Base-by-base conservation (phyloP, 2,888 invertebrate species). In the Limnephilus lunatus region DNA sequence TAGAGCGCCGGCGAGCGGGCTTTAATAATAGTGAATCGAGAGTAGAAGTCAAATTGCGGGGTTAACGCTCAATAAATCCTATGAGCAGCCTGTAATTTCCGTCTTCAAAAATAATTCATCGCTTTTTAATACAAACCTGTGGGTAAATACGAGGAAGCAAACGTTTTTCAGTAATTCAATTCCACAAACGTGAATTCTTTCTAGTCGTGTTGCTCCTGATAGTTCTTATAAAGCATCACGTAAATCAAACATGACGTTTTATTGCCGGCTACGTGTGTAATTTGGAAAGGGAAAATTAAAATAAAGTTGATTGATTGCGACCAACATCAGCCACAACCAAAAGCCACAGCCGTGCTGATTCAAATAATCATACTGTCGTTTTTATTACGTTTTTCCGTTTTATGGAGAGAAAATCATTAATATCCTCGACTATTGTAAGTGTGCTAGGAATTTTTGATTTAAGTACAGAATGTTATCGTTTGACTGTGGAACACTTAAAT, bases 71-170 rank as follows among this genome's bases (percentile, higher is more conserved):
- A 93, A 93, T 93, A 93, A 93, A 93, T 93, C 91, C 93, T 93
- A 32, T 86, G 82, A 53, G 85, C 92, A 93, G 92, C 93, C 93
- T 90, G 91, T 93, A 93, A 93, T 93, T 93, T 93, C 89, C 91
- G 92, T 92, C 93, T 91, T 91, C 93, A 90, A 91, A 93, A 90
- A 92, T 93, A 93, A 93, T 93, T 92, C 93, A 93, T 93, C 92
- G 93, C 93, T 91, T 93, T 93, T 93, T 93, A 93, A 93, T 93
- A 93, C 91, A 93, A 93, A 93, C 91, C 91, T 92, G 85, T 92
- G 90, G 91, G 91, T 90, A 92, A 92, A 92, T 91, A 92, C 91
- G 80, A 92, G 92, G 92, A 92, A 92, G 92, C 92, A 92, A 92
- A 92, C 92, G 92, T 92, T 92, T 92, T 92, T 91, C 92, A 82